Base-by-base conservation (phyloP, 2,113 vertebrate species). In the Nannobrachium achirus region DNA sequence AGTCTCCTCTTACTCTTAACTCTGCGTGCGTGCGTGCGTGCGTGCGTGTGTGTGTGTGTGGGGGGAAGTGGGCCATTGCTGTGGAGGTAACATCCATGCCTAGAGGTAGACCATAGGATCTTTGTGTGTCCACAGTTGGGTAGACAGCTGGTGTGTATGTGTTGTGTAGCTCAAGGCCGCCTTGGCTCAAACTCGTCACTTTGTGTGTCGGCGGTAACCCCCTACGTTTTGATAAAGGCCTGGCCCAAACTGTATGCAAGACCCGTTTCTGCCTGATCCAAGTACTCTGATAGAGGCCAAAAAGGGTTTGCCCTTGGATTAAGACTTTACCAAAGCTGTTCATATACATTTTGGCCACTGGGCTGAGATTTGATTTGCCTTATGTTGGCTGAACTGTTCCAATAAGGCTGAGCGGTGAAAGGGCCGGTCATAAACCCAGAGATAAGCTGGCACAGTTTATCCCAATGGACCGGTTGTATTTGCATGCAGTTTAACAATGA, bases 31-130 rank as follows among this genome's bases (percentile, higher is more conserved):
- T 58, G 49, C n/a, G n/a, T n/a, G n/a, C 9, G 20, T 1, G 19
- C 48, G 46, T 8, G 51, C 44, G 51, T 66, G 59, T 33, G 69
- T 38, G 48, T 62, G 14, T 40, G 9, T 15, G 52, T 7, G 41
- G 51, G 13, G 53, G 75, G 18, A 77, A 79, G 57, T 73, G 76
- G 75, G 76, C 66, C 71, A 58, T 76, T 50, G 7, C 62, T 61
- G 68, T 45, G 58, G 75, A 73, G 76, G 77, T 81, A 80, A 76
- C 53, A 75, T 63, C 69, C 56, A 42, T 80, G 82, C 76, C 78
- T 76, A 64, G 61, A 81, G 76, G 79, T 82, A 80, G 75, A 83
- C 85, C 75, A 79, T 82, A 83, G 75, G 64, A 65, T 70, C 52
- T 1, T 3, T 73, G 62, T 74, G 72, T 76, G 61, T 76, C 75